A percentile compares a stretch with the other conserved stretches of the same genome.
These are phyloP conservation scores for Oikopleura dioica DNA, from an alignment of 23 tunicate genomes.

Conservation along the genomic window DNA sequence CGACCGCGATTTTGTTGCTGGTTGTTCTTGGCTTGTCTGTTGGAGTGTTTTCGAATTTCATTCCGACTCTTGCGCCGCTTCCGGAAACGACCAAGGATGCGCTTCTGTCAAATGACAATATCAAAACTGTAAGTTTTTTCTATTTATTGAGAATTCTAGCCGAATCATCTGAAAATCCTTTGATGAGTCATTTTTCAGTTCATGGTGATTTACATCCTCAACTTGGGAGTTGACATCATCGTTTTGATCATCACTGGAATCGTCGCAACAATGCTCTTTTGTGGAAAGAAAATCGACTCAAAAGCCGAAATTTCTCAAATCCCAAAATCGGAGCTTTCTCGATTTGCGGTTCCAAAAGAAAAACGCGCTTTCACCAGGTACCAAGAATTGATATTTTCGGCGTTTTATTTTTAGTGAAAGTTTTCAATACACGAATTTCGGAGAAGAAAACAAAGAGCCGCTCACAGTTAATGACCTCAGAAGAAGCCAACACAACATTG, in stretches of 20 bases:
- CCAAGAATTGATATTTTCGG: neutral
- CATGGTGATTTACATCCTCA: neutral
- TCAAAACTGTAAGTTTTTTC: neutral
- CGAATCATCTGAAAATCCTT: neutral
- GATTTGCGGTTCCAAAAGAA: neutral
- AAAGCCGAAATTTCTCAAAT: neutral
- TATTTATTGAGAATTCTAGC: neutral
- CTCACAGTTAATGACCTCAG: no score
- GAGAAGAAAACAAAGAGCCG: no score
- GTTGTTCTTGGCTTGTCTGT: neutral
- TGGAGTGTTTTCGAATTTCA: neutral
- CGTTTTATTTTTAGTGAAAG: neutral
- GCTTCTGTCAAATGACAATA: neutral
- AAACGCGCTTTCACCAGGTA: conserved; percentile 7
- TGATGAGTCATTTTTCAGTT: neutral
- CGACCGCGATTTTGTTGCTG: neutral
- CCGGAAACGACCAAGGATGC: neutral
- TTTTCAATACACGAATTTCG: neutral
- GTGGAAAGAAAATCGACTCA: neutral
- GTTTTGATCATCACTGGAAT: conserved; percentile 1
- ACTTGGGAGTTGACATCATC: neutral
- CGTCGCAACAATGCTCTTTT: neutral
- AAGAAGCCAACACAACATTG: no score
- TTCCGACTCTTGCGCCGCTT: neutral
- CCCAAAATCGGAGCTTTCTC: neutral